These are phyloP conservation scores for Drosophila mayri DNA, from an alignment of 1,140 invertebrate genomes.

Conservation along the genomic window DNA sequence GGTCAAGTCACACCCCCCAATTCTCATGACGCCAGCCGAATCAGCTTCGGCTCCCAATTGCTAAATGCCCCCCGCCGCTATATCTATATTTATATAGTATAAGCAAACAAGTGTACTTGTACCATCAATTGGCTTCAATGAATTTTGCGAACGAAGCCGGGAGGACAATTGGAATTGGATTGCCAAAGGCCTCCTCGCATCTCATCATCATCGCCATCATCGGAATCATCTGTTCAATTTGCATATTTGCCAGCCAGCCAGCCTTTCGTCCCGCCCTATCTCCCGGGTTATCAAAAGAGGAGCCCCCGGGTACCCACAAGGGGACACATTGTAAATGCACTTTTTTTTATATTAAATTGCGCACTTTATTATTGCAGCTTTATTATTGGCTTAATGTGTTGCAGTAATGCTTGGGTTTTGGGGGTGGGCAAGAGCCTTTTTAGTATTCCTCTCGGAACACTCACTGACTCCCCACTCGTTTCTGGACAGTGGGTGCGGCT, in stretches of 20 bases:
- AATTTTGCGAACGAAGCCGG: constrained; percentile 63
- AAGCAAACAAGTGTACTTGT: constrained; percentile 41
- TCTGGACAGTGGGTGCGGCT: constrained; percentile 14
- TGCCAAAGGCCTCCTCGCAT: constrained; percentile 33
- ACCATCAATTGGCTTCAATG: constrained; percentile 75
- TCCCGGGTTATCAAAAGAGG: constrained; percentile 23
- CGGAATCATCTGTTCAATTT: constrained; percentile 29
- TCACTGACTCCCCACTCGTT: constrained; percentile 1
- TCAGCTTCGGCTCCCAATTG: constrained; percentile 27
- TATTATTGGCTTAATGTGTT: constrained; percentile 28
- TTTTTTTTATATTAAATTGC: constrained; percentile 40
- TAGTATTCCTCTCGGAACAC: constrained; percentile 14
- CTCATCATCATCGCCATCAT: constrained; percentile 14
- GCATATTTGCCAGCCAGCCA: constrained; percentile 10
- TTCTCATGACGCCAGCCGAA: constrained; percentile 41
- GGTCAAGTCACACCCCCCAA: constrained; percentile 3
- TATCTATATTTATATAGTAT: constrained; percentile 17
- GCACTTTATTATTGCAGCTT: constrained; percentile 25
- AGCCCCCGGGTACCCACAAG: not conserved
- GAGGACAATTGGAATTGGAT: constrained; percentile 50
- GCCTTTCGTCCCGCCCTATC: constrained; percentile 8
- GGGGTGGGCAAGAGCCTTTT: constrained; percentile 17
- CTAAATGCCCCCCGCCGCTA: constrained; percentile 5
- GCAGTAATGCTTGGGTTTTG: constrained; percentile 11
- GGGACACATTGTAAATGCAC: constrained; percentile 17